Evolutionary conservation across 2,888 invertebrate genomes (phyloP).

Genomic region (Conchocele bisecta): DNA sequence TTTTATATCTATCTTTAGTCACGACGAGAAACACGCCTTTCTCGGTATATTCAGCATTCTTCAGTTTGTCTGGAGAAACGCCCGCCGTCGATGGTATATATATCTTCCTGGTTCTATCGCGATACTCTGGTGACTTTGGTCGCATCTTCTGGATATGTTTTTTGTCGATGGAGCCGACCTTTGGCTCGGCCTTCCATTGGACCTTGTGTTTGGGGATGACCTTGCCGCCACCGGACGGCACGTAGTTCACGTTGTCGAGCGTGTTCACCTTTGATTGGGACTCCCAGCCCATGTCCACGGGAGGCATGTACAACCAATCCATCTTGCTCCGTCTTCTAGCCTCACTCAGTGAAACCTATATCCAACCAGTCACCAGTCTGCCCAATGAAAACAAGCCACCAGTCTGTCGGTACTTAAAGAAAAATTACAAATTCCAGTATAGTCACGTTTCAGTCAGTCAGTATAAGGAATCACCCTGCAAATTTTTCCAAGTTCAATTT

Average conservation of each 20-base stretch:
- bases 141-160: constrained; percentile 43
- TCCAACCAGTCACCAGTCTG: too few relatives aligned
- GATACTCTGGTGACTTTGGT: constrained; percentile 27
- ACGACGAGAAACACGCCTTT: constrained; percentile 56
- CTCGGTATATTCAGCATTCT: constrained; percentile 64
- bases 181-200: constrained; percentile 64
- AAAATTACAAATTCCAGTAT: too few relatives aligned
- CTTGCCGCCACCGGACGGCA: constrained; percentile 85
- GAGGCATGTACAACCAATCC: constrained; percentile 62
- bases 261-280: constrained; percentile 89
- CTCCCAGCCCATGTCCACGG: constrained; percentile 69
- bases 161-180: constrained; percentile 65
- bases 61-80: constrained; percentile 65
- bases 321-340: too few relatives aligned
- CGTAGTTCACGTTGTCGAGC: constrained; percentile 92
- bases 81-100: constrained; percentile 43
- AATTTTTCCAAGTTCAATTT: too few relatives aligned
- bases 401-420: too few relatives aligned
- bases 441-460: too few relatives aligned
- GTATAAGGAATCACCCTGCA: too few relatives aligned
- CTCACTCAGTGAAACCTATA: too few relatives aligned
- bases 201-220: constrained; percentile 57
- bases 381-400: too few relatives aligned
- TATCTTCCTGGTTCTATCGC: constrained; percentile 48
- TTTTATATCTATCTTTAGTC: constrained; percentile 37